Conservation (phyloP, 2,797 vertebrate genomes). For the Basileuterus tristriatus region DNA sequence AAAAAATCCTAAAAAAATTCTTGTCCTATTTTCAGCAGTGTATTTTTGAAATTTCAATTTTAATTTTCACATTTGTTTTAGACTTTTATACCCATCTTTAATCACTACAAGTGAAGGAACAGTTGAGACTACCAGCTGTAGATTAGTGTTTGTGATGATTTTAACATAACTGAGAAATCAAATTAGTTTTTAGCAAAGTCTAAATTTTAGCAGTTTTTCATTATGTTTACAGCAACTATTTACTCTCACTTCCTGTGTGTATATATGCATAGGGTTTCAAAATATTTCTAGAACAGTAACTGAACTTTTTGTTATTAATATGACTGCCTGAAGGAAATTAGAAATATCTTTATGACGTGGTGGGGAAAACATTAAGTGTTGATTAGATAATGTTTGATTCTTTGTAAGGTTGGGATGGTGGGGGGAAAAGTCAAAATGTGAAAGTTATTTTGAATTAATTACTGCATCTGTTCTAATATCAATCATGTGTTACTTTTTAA, state of each 20-base stretch:
- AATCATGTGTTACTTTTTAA: neutral
- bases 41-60: neutral
- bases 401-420: fast-evolving
- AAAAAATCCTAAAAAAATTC: too few species aligned
- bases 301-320: neutral
- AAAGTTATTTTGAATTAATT: neutral
- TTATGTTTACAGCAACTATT: slow-evolving; percentile 36
- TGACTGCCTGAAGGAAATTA: neutral
- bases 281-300: neutral
- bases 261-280: neutral
- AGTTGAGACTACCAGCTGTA: slow-evolving; percentile 40
- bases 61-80: neutral
- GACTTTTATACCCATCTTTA: neutral
- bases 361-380: neutral
- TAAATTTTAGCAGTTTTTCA: slow-evolving; percentile 43
- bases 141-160: slow-evolving; percentile 40
- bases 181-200: slow-evolving; percentile 35
- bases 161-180: slow-evolving; percentile 36
- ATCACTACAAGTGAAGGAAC: neutral
- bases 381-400: neutral
- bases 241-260: slow-evolving; percentile 1
- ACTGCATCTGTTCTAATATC: neutral
- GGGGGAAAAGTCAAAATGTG: neutral
- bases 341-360: neutral
- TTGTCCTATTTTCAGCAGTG: neutral